These are phyloP conservation scores for Geotria australis DNA, from an alignment of 2,797 vertebrate genomes.

Conservation along the genomic window DNA sequence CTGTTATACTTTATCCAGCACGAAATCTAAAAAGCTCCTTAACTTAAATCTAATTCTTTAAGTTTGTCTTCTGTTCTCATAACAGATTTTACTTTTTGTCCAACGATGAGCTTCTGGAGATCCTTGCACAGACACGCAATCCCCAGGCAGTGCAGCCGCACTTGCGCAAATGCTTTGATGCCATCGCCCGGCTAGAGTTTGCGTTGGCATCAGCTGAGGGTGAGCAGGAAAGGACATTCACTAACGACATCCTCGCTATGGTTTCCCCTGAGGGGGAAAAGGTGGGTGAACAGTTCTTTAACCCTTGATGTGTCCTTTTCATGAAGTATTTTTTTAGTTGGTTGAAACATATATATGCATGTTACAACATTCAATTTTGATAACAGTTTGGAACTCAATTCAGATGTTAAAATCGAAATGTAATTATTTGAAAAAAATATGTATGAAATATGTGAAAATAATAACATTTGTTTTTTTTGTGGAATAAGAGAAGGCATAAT, in stretches of 20 bases:
- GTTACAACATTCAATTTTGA: neutral
- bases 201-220: conserved; percentile 10
- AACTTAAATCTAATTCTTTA: neutral
- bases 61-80: conserved; percentile 1
- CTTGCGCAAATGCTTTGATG: conserved; percentile 45
- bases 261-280: conserved; percentile 41
- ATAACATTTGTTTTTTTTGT: neutral
- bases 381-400: neutral
- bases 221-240: conserved; percentile 18
- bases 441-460: neutral
- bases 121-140: conserved; percentile 39
- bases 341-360: neutral
- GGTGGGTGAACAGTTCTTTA: conserved; percentile 8
- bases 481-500: too few species aligned
- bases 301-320: neutral
- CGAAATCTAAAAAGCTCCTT: too few species aligned
- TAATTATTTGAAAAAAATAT: neutral
- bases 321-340: neutral
- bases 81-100: conserved; percentile 49
- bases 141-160: conserved; percentile 48
- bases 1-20: too few species aligned
- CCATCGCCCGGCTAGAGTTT: conserved; percentile 28
- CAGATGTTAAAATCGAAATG: neutral
- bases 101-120: conserved; percentile 45
- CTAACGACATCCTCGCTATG: conserved; percentile 40